Evolutionary conservation across 2,113 vertebrate species (phyloP).

Genomic region (Sceloporus undulatus): DNA sequence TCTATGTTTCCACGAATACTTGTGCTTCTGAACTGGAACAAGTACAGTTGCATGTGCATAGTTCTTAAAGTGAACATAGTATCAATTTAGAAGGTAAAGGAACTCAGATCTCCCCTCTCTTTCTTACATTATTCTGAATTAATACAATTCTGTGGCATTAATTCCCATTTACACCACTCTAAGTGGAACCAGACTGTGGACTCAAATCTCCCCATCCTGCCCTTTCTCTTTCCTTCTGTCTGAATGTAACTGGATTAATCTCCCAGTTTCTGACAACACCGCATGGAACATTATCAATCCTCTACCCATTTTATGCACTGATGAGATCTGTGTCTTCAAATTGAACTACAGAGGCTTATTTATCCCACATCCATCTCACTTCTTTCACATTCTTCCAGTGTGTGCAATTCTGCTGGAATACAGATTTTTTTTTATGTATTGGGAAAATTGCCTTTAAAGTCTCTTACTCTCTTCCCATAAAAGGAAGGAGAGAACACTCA

Average conservation of each 20-base stretch:
- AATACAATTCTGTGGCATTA: background rate
- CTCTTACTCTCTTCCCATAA: conserved; percentile 32
- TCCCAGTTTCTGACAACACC: background rate
- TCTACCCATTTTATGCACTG: background rate
- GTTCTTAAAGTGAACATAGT: background rate
- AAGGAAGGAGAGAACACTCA: background rate
- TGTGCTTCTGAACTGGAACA: background rate
- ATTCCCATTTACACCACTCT: background rate
- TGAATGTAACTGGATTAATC: conserved; percentile 23
- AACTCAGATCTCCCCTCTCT: background rate
- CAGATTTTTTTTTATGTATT: background rate
- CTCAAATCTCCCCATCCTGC: background rate
- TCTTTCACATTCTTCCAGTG: background rate
- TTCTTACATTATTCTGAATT: background rate
- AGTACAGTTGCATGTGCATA: background rate
- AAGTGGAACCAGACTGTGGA: background rate
- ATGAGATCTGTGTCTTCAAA: conserved; percentile 9
- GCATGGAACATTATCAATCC: background rate
- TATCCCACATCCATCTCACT: conserved; percentile 3
- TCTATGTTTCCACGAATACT: background rate
- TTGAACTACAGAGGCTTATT: background rate
- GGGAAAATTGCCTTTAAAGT: conserved; percentile 5
- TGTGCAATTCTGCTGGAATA: background rate
- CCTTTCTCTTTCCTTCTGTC: background rate
- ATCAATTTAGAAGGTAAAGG: background rate